Conservation (phyloP, 2,797 vertebrate genomes). For the Agapornis canus region DNA sequence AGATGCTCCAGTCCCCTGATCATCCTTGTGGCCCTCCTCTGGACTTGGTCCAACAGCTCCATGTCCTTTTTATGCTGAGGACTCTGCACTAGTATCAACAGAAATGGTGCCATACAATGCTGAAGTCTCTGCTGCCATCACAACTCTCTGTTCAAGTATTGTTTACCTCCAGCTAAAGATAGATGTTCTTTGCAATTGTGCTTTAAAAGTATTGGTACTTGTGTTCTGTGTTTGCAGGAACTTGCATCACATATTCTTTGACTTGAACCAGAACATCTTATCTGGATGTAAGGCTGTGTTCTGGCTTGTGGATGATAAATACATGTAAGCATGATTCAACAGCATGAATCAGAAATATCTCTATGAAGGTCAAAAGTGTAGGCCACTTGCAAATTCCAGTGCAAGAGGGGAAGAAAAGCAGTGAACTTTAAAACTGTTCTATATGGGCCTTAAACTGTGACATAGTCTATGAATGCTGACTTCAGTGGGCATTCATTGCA, state of each 20-base stretch:
- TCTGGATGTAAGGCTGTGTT: background rate
- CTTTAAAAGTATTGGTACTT: background rate
- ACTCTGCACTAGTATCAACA: background rate
- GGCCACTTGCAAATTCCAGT: background rate
- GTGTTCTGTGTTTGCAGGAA: background rate
- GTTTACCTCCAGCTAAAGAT: background rate
- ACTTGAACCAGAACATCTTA: background rate
- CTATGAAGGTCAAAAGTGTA: background rate
- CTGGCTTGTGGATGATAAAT: background rate
- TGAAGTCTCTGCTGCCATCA: background rate
- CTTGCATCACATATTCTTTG: background rate
- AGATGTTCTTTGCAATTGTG: background rate
- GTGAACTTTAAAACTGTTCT: background rate
- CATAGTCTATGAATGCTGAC: background rate
- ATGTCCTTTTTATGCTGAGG: no score
- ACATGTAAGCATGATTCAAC: background rate
- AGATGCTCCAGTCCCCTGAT: no score
- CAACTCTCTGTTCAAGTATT: background rate
- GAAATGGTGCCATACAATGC: background rate
- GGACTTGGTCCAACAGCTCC: no score
- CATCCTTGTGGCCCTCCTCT: no score
- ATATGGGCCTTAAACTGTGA: fast-evolving
- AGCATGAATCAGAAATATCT: background rate
- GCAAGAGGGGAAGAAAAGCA: background rate
- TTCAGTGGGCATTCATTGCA: background rate